phyloP scores from a whole-genome alignment of 2,888 invertebrate genomes.

The Gastracanthus pulcherrimus region DNA sequence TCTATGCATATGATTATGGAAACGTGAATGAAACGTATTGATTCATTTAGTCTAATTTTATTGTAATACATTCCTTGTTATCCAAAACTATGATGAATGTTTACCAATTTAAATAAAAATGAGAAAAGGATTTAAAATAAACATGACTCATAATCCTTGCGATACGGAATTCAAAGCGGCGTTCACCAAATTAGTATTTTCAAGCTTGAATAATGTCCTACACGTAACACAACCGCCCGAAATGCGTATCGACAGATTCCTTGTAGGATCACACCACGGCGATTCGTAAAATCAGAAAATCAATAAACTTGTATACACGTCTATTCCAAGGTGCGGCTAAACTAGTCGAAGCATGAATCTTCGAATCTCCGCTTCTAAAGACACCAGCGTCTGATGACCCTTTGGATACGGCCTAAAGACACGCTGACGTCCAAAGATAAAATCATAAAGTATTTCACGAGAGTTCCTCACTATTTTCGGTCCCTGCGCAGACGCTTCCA shows the following conservation, averaged over 20 bases:
- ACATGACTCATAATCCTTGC: neutral
- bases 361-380: constrained; percentile 17
- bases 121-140: neutral
- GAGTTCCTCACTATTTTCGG: constrained; percentile 32
- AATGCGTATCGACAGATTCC: constrained; percentile 9
- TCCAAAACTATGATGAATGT: too few species aligned
- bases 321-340: constrained; percentile 33
- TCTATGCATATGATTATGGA: neutral
- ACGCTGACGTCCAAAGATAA: constrained; percentile 48
- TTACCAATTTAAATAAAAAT: neutral
- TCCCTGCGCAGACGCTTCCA: neutral
- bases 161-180: neutral
- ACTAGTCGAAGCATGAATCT: constrained; percentile 43
- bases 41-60: neutral
- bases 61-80: too few species aligned
- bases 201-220: neutral
- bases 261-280: neutral
- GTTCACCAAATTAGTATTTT: constrained; percentile 3
- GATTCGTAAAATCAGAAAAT: constrained; percentile 46
- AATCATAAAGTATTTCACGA: constrained; percentile 43
- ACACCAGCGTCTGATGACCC: constrained; percentile 22
- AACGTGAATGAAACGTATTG: neutral
- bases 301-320: neutral
- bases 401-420: constrained; percentile 47
- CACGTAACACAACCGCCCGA: constrained; percentile 9